Base-by-base conservation (phyloP, 2,797 vertebrate genomes). In the Emydoidea blandingii region DNA sequence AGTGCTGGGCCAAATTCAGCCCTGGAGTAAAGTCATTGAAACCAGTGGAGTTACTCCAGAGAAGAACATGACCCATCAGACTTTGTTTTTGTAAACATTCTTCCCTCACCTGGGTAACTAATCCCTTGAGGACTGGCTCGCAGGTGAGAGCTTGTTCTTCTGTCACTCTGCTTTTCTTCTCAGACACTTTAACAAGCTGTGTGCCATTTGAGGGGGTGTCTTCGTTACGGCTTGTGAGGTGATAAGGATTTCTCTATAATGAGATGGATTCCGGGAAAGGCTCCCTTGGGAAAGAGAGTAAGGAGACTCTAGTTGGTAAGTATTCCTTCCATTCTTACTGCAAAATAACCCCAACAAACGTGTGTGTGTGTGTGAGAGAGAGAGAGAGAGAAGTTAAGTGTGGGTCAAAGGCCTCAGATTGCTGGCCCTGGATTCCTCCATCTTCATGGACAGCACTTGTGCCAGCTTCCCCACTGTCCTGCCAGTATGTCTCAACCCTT, bases 231-330 rank as follows among this genome's bases (percentile, higher is more conserved):
- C 57, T 78, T 90, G 79, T 90, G 81, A 96, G 85, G 56, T 65
- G 23, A 27, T 89, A 88, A 81, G 88, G 87, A 0, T 29, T 74
- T 86, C 83, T 27, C 56, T 91, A 31, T 15, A 31, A 96, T 91
- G 76, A 34, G 87, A 98, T 98, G 97, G 97, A 97, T 94, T 72
- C 87, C 7, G 72, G 83, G 49, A 88, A 41, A 23, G 79, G 90
- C 18, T 82, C 52, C 1, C 92, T 97, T 31, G 97, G 96, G 96
- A 97, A 98, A 82, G 41, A 29, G 3, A 98, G 97, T 85, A 97
- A 85, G 2, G 98, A 98, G 0, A 96, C 98, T 79, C 93, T 99
- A 44, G 98, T 99, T 95, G 98, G 99, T 99, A 97, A 98, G 98
- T 34, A 23, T 72, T 49, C 76, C 50, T 89, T 54, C 25, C 80